Evolutionary conservation across 2,797 vertebrate species (phyloP), one percentile per base, ranked within the genome.

Genomic region (Artibeus lituratus): DNA sequence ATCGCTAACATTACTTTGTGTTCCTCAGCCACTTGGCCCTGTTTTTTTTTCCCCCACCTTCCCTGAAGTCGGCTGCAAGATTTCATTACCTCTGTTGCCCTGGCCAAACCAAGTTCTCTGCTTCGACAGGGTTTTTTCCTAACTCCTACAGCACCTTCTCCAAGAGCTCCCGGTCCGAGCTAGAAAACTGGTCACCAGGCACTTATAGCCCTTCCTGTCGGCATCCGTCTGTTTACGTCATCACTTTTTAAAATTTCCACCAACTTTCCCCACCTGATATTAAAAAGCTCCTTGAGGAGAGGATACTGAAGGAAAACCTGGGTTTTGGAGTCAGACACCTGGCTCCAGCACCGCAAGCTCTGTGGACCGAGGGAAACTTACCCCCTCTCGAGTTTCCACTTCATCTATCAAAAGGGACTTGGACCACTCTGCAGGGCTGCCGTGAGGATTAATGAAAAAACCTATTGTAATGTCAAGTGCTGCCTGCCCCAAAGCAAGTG

Each of bases 1-100:
- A 53, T 92, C 89, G 80, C 49, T 78, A 65, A 80, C 80, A 94
- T 91, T 44, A 59, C 73, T 82, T 96, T 77, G 44, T 80, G 78
- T 86, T 94, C 55, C 24, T n/a, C 37, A 37, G 83, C 74, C 37
- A 74, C 83, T 57, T 94, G 73, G 70, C 35, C 53, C 32, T 22
- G 22, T 37, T 72, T 88, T 67, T 26, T 16, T 73, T 4, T 37
- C 18, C 24, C 80, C 10, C 21, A 29, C 42, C n/a, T 67, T 86
- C 51, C 37, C 53, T 44, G 35, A 96, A 84, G 21, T n/a, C 87
- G 44, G 70, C 26, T 70, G 26, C 3, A 67, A 67, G 72, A 26
- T 81, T 94, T 73, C 47, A 59, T 14, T 32, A 84, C 88, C 42
- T 73, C 44, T 42, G 47, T 6, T 67, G 62, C n/a, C 7, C 37